Evolutionary conservation across 2,888 invertebrate species (phyloP), one percentile per base, ranked within the genome.

Genomic region (Loripinus fragilis): DNA sequence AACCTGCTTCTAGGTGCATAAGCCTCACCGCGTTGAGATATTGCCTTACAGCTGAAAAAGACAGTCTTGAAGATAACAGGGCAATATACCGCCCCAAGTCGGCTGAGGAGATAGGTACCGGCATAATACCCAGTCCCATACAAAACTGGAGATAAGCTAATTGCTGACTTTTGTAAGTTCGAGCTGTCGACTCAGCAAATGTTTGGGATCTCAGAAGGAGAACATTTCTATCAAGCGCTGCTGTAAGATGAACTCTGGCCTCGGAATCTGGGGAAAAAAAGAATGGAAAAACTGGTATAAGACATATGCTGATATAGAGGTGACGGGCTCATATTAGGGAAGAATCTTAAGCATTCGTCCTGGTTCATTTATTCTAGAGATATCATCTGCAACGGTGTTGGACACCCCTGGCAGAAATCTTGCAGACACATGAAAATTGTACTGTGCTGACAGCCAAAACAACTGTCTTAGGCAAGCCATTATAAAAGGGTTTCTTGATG

Each of bases 371-470:
- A 68, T 25, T 23, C 65, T 38, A 12, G 70, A 75, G 48, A 69
- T 48, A n/a, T 41, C 50, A 25, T 64, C 70, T 1, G 48, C 69
- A 1, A 70, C 48, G 7, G 35, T 28, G 38, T 75, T 70, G 23
- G 38, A 20, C 7, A 42, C 25, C 20, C 75, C 75, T 10, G 33
- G 69, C 1, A 71, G 20, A 35, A 68, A 48, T 25, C 35, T 45
- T 12, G 48, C 42, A n/a, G 52, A 52, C 3, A 75, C 30, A 23
- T 33, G 30, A 33, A 68, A 75, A 45, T 75, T 75, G 38, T 20
- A 65, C 30, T 17, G 23, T 12, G 75, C 70, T 35, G 64, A 75
- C n/a, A 75, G 23, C 70, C 70, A 65, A 28, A 70, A 70, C 15
- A 75, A 17, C 2, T 42, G n/a, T 17, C 70, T 48, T 17, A 60